phyloP scores from a whole-genome alignment of 1,140 invertebrate genomes.

The Adoxophyes honmai region DNA sequence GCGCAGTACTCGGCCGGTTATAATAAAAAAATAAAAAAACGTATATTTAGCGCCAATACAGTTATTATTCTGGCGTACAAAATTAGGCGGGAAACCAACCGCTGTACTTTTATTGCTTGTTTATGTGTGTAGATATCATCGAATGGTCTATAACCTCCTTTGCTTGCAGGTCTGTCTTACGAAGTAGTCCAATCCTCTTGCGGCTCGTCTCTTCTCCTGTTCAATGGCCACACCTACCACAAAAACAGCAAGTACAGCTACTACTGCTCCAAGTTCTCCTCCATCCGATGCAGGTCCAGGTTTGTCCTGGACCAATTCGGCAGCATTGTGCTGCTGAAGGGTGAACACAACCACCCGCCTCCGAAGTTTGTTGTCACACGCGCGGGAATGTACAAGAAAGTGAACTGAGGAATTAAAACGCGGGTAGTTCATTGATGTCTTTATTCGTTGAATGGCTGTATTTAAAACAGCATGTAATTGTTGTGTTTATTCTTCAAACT shows the following conservation, averaged over 20 bases:
- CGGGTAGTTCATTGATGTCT: background rate
- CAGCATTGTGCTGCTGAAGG: constrained; percentile 23
- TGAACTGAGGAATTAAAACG: background rate
- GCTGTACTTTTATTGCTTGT: too few relatives aligned
- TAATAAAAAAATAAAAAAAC: too few relatives aligned
- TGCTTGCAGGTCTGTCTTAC: background rate
- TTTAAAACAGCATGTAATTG: too few relatives aligned
- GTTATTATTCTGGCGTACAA: too few relatives aligned
- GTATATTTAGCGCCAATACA: too few relatives aligned
- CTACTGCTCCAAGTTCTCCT: constrained; percentile 3
- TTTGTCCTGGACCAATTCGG: constrained; percentile 28
- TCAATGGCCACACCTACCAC: constrained; percentile 1
- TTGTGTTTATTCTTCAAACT: too few relatives aligned
- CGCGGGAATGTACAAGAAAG: too few relatives aligned
- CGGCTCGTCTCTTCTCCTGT: background rate
- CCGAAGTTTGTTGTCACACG: background rate
- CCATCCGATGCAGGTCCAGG: background rate
- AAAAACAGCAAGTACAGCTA: constrained; percentile 10
- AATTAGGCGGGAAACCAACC: too few relatives aligned
- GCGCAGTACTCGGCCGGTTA: too few relatives aligned
- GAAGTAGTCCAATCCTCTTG: background rate
- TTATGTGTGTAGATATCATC: too few relatives aligned
- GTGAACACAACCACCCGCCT: constrained; percentile 4
- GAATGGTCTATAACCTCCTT: background rate
- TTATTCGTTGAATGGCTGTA: too few relatives aligned